Conservation (phyloP, 2,888 invertebrate genomes). For the Subacronicta megacephala region DNA sequence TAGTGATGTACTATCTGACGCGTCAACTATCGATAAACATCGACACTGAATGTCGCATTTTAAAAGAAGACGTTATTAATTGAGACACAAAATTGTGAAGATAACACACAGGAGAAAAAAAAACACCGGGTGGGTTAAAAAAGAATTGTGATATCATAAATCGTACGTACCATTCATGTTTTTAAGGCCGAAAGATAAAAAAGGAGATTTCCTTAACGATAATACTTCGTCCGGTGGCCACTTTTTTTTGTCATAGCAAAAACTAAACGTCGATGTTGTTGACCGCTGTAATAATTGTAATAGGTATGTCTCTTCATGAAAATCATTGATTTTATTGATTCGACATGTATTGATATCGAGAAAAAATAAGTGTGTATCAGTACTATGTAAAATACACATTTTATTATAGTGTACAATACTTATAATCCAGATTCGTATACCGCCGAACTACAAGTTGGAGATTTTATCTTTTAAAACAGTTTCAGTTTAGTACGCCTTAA, state of each 20-base stretch:
- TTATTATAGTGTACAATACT: neutral
- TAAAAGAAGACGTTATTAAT: constrained; percentile 88
- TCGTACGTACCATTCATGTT: constrained; percentile 88
- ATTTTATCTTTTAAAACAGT: no score
- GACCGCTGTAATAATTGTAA: constrained; percentile 57
- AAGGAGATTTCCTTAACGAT: constrained; percentile 86
- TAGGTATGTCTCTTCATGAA: constrained; percentile 51
- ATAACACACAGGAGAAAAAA: constrained; percentile 73
- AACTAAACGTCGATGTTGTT: constrained; percentile 65
- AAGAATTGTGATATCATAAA: constrained; percentile 88
- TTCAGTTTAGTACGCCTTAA: no score
- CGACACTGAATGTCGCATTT: constrained; percentile 77
- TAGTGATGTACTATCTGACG: constrained; percentile 67
- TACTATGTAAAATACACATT: no score
- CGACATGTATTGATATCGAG: no score
- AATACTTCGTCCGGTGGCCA: constrained; percentile 84
- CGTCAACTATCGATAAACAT: constrained; percentile 73
- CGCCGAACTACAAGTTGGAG: no score
- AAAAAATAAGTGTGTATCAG: no score
- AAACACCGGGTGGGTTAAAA: constrained; percentile 81
- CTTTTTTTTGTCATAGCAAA: constrained; percentile 70
- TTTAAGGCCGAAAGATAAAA: constrained; percentile 75
- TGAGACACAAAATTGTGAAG: constrained; percentile 86
- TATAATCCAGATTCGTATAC: no score
- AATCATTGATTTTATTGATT: constrained; percentile 47